Evolutionary conservation across 2,888 invertebrate species (phyloP).

Genomic region (Andrena haemorrhoa): DNA sequence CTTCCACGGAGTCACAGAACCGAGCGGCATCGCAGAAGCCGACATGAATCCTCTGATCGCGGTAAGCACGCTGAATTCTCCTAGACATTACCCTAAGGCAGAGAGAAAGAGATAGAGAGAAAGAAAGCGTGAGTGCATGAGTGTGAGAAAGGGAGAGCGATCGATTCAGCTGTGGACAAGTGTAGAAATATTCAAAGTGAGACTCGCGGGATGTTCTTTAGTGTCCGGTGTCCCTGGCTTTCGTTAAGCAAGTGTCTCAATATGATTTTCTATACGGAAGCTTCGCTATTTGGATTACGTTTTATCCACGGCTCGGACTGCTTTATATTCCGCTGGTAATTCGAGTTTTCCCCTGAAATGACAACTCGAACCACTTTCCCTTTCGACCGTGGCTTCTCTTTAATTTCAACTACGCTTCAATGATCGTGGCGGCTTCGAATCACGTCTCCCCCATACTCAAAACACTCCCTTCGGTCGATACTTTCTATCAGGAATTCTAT

Average conservation of each 20-base stretch:
- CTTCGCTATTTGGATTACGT: conserved; percentile 19
- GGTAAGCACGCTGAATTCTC: conserved; percentile 79
- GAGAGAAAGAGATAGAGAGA: conserved; percentile 13
- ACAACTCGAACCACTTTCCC: conserved; percentile 36
- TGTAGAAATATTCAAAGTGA: conserved; percentile 46
- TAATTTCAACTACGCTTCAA: conserved; percentile 33
- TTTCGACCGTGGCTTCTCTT: conserved; percentile 38
- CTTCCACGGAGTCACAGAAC: conserved; percentile 84
- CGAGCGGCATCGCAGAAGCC: conserved; percentile 84
- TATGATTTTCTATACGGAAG: conserved; percentile 23
- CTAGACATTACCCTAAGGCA: conserved; percentile 32
- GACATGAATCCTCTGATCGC: conserved; percentile 85
- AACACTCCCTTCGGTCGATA: neutral
- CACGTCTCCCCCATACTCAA: neutral
- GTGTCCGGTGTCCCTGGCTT: conserved; percentile 38
- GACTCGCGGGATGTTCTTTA: conserved; percentile 17
- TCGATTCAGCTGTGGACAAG: conserved; percentile 21
- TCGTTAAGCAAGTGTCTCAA: conserved; percentile 12
- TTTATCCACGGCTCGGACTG: neutral
- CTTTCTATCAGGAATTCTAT: conserved; percentile 21
- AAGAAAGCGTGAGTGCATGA: conserved; percentile 18
- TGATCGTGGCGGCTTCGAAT: conserved; percentile 14
- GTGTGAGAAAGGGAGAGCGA: conserved; percentile 1
- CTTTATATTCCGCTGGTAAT: neutral
- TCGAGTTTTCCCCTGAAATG: conserved; percentile 39